A percentile compares a stretch with the other conserved stretches of the same genome.
Conservation (phyloP, 2,888 invertebrate genomes). For the Silvanus unidentatus region DNA sequence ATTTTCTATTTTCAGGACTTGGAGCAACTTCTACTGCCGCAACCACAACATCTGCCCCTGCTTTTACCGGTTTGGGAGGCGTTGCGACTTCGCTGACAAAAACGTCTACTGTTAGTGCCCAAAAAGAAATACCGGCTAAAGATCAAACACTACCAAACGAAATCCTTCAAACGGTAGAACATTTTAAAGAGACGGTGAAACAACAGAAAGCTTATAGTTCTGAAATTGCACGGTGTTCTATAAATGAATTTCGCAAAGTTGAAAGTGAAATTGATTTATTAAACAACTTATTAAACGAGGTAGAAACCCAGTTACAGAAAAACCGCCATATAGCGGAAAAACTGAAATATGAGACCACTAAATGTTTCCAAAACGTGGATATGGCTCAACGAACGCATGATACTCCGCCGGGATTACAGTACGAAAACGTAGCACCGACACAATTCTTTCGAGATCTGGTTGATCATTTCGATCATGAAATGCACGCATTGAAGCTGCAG, state of each 20-base stretch:
- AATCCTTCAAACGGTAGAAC: conserved; percentile 69
- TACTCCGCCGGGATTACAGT: conserved; percentile 67
- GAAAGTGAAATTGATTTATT: conserved; percentile 58
- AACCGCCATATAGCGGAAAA: conserved; percentile 57
- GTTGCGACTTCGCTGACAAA: conserved; percentile 52
- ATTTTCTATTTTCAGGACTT: conserved; percentile 8
- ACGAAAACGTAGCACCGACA: conserved; percentile 67
- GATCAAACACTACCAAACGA: conserved; percentile 69
- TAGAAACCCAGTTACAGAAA: conserved; percentile 58
- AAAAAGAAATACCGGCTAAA: conserved; percentile 53
- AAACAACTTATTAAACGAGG: conserved; percentile 54
- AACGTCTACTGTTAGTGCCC: conserved; percentile 33
- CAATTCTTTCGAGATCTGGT: conserved; percentile 65
- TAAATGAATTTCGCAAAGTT: conserved; percentile 57
- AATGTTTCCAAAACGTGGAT: conserved; percentile 66
- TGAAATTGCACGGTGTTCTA: conserved; percentile 64
- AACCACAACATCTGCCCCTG: conserved; percentile 13
- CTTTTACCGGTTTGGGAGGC: conserved; percentile 61
- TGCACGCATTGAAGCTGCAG: conserved; percentile 62
- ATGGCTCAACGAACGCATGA: conserved; percentile 75
- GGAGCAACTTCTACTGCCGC: conserved; percentile 12
- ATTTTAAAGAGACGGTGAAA: conserved; percentile 78
- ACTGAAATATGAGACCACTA: conserved; percentile 66
- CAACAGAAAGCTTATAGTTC: conserved; percentile 77
- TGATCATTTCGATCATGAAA: conserved; percentile 64